A percentile compares a stretch with the other conserved stretches of the same genome.
phyloP scores from a whole-genome alignment of 2,113 vertebrate species.

The Typhlomys cinereus region DNA sequence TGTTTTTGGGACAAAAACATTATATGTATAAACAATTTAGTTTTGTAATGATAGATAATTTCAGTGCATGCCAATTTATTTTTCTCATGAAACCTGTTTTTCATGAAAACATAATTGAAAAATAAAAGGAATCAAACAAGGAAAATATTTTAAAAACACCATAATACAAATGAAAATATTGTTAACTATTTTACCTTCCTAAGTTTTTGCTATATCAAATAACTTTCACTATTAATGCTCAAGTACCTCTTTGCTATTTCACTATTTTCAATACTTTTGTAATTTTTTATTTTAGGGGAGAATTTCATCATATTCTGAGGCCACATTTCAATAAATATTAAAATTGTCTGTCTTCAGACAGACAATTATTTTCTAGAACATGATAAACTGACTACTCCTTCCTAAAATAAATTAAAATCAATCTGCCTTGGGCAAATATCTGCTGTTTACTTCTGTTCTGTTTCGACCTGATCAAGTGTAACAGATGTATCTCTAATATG shows the following conservation, averaged over 20 bases:
- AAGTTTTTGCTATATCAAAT: background rate
- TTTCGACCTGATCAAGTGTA: conserved; percentile 49
- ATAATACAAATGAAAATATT: background rate
- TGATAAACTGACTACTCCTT: conserved; percentile 24
- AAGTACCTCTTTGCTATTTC: background rate
- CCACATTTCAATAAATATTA: background rate
- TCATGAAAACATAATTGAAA: background rate
- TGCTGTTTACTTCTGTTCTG: conserved; percentile 41
- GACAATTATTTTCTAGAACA: background rate
- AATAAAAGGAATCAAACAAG: background rate
- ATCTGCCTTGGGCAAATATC: conserved; percentile 40
- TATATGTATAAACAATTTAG: background rate
- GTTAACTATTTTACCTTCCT: background rate
- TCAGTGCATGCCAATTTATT: background rate
- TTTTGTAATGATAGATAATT: background rate
- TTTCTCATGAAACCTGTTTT: background rate
- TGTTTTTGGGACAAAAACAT: too few species aligned
- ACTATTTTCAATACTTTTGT: background rate
- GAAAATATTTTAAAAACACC: background rate
- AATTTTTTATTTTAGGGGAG: background rate
- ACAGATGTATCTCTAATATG: conserved; percentile 63
- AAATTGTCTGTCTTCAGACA: conserved; percentile 18
- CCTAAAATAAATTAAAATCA: conserved; percentile 50
- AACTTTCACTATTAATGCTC: background rate
- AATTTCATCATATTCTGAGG: background rate